Base-by-base conservation (phyloP, 2,797 vertebrate genomes). In the Sus cebifrons region DNA sequence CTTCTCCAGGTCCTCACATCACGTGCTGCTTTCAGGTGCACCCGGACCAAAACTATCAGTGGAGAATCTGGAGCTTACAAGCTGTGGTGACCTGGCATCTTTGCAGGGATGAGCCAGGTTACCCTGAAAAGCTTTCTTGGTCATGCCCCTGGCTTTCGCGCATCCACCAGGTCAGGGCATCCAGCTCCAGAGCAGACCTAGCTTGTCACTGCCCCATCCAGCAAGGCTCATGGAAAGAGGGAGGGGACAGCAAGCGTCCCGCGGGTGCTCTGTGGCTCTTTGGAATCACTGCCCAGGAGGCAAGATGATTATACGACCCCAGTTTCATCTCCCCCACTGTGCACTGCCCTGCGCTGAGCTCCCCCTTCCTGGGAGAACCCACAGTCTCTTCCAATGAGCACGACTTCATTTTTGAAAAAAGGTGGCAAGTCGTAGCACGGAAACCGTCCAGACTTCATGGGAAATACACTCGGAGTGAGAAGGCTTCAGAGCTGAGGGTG, bases 71-170 rank as follows among this genome's bases (percentile, higher is more conserved):
- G 15, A 84, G 60, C 40, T 91, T 78, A 56, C 14, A 68, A 92
- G 85, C 32, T 79, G n/a, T 17, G 54, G 81, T 87, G 62, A 95
- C 81, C 58, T 77, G 64, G 77, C 77, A 65, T 92, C 65, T 95
- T 86, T 89, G 78, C 85, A 70, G 49, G 70, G 60, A 85, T 74
- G 44, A 10, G 78, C 11, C 21, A 83, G 4, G 0, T 75, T 81
- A 60, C 23, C 85, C 86, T 81, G 70, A 84, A 93, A 86, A 84
- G 25, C 52, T 62, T 65, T 89, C 78, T 95, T 40, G 11, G 0
- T 86, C 68, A 71, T 79, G 89, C 64, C 67, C 40, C 20, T n/a
- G n/a, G 32, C 40, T 92, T 64, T 84, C 56, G 86, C 8, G 82
- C 79, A 81, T 60, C 29, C 36, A 9, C 73, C 21, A 68, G 5